A percentile compares a stretch with the other conserved stretches of the same genome.
These are phyloP conservation scores for Setophaga kirtlandii DNA, from an alignment of 2,113 vertebrate species.

Conservation along the genomic window DNA sequence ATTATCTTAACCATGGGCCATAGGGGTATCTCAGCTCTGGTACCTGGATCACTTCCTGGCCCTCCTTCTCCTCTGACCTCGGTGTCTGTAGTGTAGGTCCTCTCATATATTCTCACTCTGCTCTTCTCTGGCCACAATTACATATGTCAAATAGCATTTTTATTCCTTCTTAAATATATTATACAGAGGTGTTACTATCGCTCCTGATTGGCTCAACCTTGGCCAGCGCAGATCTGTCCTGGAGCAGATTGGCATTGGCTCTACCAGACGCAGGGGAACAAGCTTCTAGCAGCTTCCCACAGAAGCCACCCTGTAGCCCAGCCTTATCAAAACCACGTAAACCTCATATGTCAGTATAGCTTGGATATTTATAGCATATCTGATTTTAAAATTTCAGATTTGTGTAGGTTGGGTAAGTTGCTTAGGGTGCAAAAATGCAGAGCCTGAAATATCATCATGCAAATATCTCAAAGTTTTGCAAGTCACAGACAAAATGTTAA, in stretches of 20 bases:
- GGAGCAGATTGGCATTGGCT: accelerated
- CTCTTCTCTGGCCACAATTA: not conserved
- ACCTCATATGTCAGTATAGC: not conserved
- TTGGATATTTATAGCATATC: not conserved
- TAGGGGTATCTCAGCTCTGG: not conserved
- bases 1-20: not conserved
- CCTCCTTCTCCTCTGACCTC: not conserved
- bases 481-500: not conserved
- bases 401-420: not conserved
- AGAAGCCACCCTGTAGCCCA: not conserved
- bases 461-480: not conserved
- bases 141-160: not conserved
- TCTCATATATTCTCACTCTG: not conserved
- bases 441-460: not conserved
- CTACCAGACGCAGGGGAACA: not conserved
- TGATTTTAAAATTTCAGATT: not conserved
- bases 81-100: not conserved
- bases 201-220: not conserved
- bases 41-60: not conserved
- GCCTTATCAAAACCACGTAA: not conserved
- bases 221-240: not conserved
- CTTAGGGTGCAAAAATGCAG: not conserved
- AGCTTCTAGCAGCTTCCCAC: not conserved
- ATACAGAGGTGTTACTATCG: too few species aligned
- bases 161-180: not conserved